A percentile compares a stretch with the other conserved stretches of the same genome.
phyloP scores from a whole-genome alignment of 30 jellyfish, hydroid and myxozoan genomes.

The Hydractinia echinata region DNA sequence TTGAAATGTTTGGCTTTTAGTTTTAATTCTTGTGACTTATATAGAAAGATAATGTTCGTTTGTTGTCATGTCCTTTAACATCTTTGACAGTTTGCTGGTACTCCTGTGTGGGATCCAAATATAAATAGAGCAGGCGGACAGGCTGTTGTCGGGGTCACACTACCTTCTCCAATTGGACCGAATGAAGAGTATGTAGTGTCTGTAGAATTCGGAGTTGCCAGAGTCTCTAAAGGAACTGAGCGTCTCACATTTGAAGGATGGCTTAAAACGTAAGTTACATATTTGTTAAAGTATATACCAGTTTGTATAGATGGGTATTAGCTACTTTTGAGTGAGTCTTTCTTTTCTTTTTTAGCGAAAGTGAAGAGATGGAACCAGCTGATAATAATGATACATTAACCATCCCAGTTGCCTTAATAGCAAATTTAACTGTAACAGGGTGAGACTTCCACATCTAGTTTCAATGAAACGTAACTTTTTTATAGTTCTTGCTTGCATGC shows the following conservation, averaged over 20 bases:
- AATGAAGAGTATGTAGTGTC: neutral
- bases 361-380: conserved; percentile 23
- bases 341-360: conserved; percentile 18
- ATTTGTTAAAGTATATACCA: neutral
- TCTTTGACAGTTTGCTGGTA: conserved; percentile 1
- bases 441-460: neutral
- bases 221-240: conserved; percentile 16
- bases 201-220: conserved; percentile 19
- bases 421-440: conserved; percentile 41
- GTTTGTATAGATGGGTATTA: neutral
- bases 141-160: neutral
- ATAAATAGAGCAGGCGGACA: neutral
- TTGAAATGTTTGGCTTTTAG: no score
- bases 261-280: conserved; percentile 7
- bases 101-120: conserved; percentile 19
- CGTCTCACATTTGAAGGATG: neutral
- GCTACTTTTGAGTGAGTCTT: no score
- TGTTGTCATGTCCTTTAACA: neutral
- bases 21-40: no score
- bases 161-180: conserved; percentile 16
- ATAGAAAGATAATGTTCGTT: neutral
- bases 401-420: conserved; percentile 2
- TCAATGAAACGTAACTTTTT: neutral
- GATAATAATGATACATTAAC: conserved; percentile 13
- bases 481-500: neutral